Base-by-base conservation (phyloP, 1,140 invertebrate genomes). In the Oryzaephilus surinamensis region DNA sequence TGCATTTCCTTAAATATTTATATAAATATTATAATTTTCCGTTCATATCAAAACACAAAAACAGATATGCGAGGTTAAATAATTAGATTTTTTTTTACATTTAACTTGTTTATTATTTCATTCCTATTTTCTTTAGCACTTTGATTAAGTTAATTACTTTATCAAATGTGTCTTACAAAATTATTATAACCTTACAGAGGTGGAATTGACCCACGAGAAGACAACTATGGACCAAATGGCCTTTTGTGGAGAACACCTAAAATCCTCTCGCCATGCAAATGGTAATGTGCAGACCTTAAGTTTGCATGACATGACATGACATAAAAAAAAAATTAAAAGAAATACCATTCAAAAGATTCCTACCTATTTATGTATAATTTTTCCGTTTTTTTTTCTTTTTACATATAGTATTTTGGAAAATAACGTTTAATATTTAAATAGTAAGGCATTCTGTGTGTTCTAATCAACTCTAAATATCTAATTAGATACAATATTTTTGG, bases 211-310 rank as follows among this genome's bases (percentile, higher is more conserved):
- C 30, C 34, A 40, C 13, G 43, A 46, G 34, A 49, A 36, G 47
- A 33, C 37, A 35, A 39, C 43, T 32, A 24, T 27, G 28, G n/a
- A n/a, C n/a, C n/a, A 38, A 17, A 28, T 38, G 36, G 29, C 30
- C 27, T 38, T 38, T 20, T 38, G 15, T 29, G 28, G 28, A 38
- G 27, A 38, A 30, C 16, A 16, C 36, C 29, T 38, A 31, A 41
- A 41, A 41, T 27, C 38, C 43, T 35, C 43, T 38, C 17, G 36
- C 43, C 47, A 43, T 40, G 21, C 37, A 39, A 49, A 49, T 33
- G 47, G 47, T 49, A 49, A 49, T 41, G 31, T 41, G 46, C 38
- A 41, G 46, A 43, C 40, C 29, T 36, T 38, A 39, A 41, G 41
- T 41, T 47, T 47, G 45, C 45, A 43, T 47, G 45, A 17, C 19